Base-by-base conservation (phyloP, 2,888 invertebrate genomes). In the Agonum fuliginosum region DNA sequence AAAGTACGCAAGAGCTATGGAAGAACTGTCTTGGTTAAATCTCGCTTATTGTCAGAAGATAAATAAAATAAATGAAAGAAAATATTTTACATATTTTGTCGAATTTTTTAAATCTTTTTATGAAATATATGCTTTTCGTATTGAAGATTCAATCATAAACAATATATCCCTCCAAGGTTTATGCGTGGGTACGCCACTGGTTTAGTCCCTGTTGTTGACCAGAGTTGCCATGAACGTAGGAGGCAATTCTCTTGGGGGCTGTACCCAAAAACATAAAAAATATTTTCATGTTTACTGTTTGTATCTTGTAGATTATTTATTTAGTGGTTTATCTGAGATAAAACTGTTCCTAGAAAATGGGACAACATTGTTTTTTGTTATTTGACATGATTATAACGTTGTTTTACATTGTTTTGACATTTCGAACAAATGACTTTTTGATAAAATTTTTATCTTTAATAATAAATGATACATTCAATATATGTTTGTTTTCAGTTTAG, bases 191-290 rank as follows among this genome's bases (percentile, higher is more conserved):
- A n/a, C n/a, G n/a, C 22, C 54, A 22, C 24, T 54, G 54, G 54
- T 54, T 54, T 54, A 10, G 54, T 24, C 54, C 54, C 54, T 24
- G 24, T n/a, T 24, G 54, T 54, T 54, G 54, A 54, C 54, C n/a
- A 20, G 10, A 8, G 20, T 48, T 48, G 22, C 20, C 12, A 54
- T 24, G 24, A 6, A 24, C 54, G 54, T 54, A 54, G 54, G 54
- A n/a, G 54, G n/a, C 1, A 22, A n/a, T 10, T 54, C 54, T 24
- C 54, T 3, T 1, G 24, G n/a, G 54, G 10, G 10, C 5, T 20
- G 20, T 48, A n/a, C 48, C 54, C 4, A 51, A 48, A 48, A 14
- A 17, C 19, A 5, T 48, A 8, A 51, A 48, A 48, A 14, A 17
- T 48, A 5, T 48, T 48, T 48, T 48, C 19, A 10, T 48, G 37